These are phyloP conservation scores for Myripristis jacobus DNA, from an alignment of 2,797 vertebrate species.

Conservation along the genomic window DNA sequence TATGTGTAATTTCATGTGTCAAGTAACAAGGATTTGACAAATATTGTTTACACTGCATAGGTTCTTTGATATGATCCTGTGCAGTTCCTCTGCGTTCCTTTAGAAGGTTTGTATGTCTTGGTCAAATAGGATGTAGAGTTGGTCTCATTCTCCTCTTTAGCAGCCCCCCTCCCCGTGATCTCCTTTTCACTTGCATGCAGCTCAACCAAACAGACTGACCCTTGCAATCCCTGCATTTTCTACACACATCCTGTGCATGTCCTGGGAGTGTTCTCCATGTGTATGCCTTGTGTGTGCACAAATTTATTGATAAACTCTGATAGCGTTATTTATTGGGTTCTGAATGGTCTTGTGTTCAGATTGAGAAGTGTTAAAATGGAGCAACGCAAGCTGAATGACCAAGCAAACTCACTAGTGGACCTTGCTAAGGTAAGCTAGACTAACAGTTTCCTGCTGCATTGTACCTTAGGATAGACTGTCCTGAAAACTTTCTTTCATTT, in stretches of 20 bases:
- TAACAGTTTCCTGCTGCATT: constrained; percentile 71
- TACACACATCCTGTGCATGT: constrained; percentile 92
- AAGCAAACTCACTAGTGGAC: constrained; percentile 99
- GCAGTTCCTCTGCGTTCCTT: constrained; percentile 19
- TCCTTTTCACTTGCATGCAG: constrained; percentile 89
- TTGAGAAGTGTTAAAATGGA: constrained; percentile 99
- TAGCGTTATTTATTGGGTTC: constrained; percentile 83
- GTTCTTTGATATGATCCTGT: constrained; percentile 1
- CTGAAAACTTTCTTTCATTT: constrained; percentile 50
- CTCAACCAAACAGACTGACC: constrained; percentile 87
- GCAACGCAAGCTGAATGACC: constrained; percentile 99
- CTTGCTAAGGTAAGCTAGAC: constrained; percentile 95
- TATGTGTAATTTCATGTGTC: constrained; percentile 10
- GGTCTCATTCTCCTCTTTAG: constrained; percentile 53
- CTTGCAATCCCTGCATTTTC: constrained; percentile 88
- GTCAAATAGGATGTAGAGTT: constrained; percentile 50
- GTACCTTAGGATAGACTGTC: constrained; percentile 52
- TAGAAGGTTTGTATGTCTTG: constrained; percentile 33
- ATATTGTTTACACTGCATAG: constrained; percentile 13
- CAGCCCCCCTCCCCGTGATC: constrained; percentile 56
- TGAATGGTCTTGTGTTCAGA: constrained; percentile 92
- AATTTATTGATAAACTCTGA: constrained; percentile 57
- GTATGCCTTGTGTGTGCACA: constrained; percentile 82
- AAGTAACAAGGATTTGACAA: constrained; percentile 18
- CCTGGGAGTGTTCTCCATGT: constrained; percentile 81